phyloP scores from a whole-genome alignment of 2,888 invertebrate genomes.

The Melanotus villosus region DNA sequence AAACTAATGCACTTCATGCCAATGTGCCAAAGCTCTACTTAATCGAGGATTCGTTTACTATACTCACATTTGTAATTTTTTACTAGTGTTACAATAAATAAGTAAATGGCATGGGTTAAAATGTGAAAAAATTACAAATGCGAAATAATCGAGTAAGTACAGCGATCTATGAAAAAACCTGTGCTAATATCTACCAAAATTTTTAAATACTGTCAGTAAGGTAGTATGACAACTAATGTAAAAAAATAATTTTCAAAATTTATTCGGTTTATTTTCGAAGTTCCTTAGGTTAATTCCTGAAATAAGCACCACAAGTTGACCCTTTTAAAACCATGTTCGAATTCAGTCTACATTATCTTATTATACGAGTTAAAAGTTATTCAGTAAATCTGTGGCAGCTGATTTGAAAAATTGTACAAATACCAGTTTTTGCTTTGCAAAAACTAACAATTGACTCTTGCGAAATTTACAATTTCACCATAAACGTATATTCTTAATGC shows the following conservation, averaged over 20 bases:
- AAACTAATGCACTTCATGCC: slow-evolving; percentile 30
- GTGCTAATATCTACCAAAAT: slow-evolving; percentile 30
- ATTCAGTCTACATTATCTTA: slow-evolving; percentile 38
- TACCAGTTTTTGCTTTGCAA: slow-evolving; percentile 40
- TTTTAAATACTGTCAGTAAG: slow-evolving; percentile 43
- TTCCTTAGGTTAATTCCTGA: slow-evolving; percentile 27
- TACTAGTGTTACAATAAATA: slow-evolving; percentile 30
- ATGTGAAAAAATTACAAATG: slow-evolving; percentile 24
- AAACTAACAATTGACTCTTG: slow-evolving; percentile 38
- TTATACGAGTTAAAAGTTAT: slow-evolving; percentile 24
- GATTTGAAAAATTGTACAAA: slow-evolving; percentile 25
- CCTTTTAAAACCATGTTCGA: slow-evolving; percentile 29
- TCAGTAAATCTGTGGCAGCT: slow-evolving; percentile 32
- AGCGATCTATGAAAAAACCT: slow-evolving; percentile 17
- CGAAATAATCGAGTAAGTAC: slow-evolving; percentile 27
- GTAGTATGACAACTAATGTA: slow-evolving; percentile 34
- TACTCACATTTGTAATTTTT: slow-evolving; percentile 22
- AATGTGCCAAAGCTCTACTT: slow-evolving; percentile 21
- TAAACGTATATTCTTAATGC: slow-evolving; percentile 28
- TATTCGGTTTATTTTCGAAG: slow-evolving; percentile 1
- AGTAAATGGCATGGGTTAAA: slow-evolving; percentile 17
- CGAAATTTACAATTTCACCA: slow-evolving; percentile 43
- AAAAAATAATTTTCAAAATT: slow-evolving; percentile 15
- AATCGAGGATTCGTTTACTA: slow-evolving; percentile 7
- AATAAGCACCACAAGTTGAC: slow-evolving; percentile 34